A percentile compares a stretch with the other conserved stretches of the same genome.
phyloP scores from a whole-genome alignment of 1,140 invertebrate species.

The Drosophila micromelanica region DNA sequence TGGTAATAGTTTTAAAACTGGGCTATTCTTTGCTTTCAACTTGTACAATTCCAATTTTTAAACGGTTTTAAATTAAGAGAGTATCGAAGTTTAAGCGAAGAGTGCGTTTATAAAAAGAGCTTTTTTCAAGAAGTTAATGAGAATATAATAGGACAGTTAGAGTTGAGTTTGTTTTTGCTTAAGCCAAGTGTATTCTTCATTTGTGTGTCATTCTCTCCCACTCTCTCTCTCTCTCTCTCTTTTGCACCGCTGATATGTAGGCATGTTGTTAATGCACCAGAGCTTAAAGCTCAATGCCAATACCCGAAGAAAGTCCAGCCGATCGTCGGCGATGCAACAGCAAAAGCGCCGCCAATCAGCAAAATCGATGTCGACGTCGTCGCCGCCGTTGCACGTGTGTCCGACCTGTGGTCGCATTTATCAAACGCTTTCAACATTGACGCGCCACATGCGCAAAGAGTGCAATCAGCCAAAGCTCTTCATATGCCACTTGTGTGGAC shows the following conservation, averaged over 20 bases:
- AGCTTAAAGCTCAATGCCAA: conserved; percentile 20
- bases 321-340: conserved; percentile 34
- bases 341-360: conserved; percentile 30
- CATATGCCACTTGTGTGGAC: conserved; percentile 81
- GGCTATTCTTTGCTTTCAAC: conserved; percentile 51
- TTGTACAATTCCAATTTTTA: conserved; percentile 37
- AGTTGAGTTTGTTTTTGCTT: conserved; percentile 14
- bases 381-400: conserved; percentile 82
- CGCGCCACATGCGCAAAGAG: conserved; percentile 85
- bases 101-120: conserved; percentile 18
- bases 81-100: not conserved
- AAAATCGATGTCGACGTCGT: conserved; percentile 5
- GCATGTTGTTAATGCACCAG: conserved; percentile 25
- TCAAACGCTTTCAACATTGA: conserved; percentile 85
- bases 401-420: conserved; percentile 86
- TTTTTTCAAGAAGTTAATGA: conserved; percentile 29
- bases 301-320: conserved; percentile 35
- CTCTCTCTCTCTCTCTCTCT: conserved; percentile 16
- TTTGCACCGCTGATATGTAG: conserved; percentile 8
- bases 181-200: conserved; percentile 28
- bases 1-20: conserved; percentile 47
- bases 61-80: not conserved
- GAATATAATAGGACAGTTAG: not conserved
- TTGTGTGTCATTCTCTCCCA: conserved; percentile 31
- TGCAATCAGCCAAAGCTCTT: conserved; percentile 85